Conservation (phyloP, 2,113 vertebrate genomes). For the Epinephelus cyanopodus region DNA sequence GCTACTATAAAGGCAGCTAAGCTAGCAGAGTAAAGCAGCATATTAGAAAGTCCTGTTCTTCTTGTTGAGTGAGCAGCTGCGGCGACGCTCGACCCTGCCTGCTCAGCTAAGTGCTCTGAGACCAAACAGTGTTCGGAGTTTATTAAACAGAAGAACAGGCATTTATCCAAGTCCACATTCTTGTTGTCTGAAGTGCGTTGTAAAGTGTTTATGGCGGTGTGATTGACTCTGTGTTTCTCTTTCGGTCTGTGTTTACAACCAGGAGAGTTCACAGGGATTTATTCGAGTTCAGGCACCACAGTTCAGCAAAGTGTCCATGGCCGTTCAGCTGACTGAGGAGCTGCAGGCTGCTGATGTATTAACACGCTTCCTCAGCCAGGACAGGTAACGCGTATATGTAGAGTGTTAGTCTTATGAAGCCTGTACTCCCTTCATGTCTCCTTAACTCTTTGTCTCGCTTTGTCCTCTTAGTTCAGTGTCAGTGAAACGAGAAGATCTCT, state of each 20-base stretch:
- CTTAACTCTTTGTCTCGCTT: slow-evolving; percentile 24
- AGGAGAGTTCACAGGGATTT: slow-evolving; percentile 90
- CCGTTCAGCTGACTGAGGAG: slow-evolving; percentile 94
- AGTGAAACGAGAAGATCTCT: slow-evolving; percentile 91
- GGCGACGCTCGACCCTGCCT: background rate
- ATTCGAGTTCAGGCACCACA: slow-evolving; percentile 96
- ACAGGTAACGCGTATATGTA: slow-evolving; percentile 83
- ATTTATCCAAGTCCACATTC: slow-evolving; percentile 38
- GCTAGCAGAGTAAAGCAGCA: background rate
- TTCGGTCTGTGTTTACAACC: slow-evolving; percentile 63
- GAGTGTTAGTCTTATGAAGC: background rate
- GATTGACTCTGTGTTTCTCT: background rate
- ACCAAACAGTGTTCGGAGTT: slow-evolving; percentile 14
- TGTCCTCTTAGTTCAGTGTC: slow-evolving; percentile 82
- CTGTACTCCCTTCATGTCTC: background rate
- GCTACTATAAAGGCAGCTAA: background rate
- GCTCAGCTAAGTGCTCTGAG: slow-evolving; percentile 6
- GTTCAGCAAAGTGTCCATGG: slow-evolving; percentile 98
- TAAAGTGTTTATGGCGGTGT: slow-evolving; percentile 2
- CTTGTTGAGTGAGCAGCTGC: background rate
- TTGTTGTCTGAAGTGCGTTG: background rate
- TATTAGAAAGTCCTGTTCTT: background rate
- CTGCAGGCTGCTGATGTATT: slow-evolving; percentile 93
- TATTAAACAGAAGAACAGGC: slow-evolving; percentile 42
- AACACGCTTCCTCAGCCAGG: slow-evolving; percentile 94